phyloP scores from a whole-genome alignment of 1,140 invertebrate species.

The Choristoneura fumiferana region DNA sequence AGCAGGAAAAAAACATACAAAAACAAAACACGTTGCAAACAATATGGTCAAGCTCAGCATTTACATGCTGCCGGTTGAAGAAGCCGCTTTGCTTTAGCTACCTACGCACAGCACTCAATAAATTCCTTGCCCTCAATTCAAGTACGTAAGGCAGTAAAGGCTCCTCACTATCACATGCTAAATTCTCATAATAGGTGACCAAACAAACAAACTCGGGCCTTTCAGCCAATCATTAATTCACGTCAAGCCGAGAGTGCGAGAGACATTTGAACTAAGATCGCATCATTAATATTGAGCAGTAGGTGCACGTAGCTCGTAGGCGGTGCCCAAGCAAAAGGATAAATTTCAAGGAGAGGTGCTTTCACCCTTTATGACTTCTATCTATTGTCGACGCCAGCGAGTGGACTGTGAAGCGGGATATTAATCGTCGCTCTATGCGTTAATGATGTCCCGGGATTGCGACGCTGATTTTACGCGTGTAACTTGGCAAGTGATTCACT shows the following conservation, averaged over 20 bases:
- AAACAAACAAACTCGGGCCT: conserved; percentile 54
- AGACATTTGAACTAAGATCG: conserved; percentile 71
- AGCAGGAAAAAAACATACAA: no score
- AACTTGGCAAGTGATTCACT: background rate
- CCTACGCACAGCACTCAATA: no score
- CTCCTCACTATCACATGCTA: no score
- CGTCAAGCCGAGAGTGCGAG: conserved; percentile 61
- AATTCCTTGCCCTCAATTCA: no score
- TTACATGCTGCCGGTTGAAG: no score
- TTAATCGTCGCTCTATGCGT: conserved; percentile 7
- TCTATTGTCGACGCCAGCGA: conserved; percentile 56
- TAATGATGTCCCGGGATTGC: conserved; percentile 29
- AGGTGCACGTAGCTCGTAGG: conserved; percentile 53
- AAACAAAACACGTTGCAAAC: no score
- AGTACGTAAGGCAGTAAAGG: no score
- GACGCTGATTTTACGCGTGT: conserved; percentile 43
- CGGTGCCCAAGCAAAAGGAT: conserved; percentile 55
- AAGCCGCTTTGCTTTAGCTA: no score
- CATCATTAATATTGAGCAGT: conserved; percentile 75
- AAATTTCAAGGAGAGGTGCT: conserved; percentile 64
- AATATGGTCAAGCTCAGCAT: no score
- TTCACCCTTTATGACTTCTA: conserved; percentile 67
- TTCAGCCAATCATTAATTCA: conserved; percentile 66
- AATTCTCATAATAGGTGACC: conserved; percentile 33
- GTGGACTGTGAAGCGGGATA: conserved; percentile 24